These are phyloP conservation scores for Patella ulyssiponensis DNA, from an alignment of 2,888 invertebrate species.

Conservation along the genomic window DNA sequence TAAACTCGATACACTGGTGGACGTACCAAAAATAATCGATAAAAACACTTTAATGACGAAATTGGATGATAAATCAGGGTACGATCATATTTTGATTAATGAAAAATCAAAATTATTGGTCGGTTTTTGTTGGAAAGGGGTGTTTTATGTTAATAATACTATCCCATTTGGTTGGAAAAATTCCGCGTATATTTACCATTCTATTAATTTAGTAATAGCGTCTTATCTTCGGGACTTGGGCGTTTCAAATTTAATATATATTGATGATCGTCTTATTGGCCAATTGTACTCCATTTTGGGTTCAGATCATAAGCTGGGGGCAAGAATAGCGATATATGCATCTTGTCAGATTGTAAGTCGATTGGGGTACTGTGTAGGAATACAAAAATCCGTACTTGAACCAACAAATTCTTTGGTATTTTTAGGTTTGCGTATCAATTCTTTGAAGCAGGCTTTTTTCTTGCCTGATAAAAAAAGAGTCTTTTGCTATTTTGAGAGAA, in stretches of 20 bases:
- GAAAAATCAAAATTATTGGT: constrained; percentile 22
- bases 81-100: constrained; percentile 29
- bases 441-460: background rate
- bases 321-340: background rate
- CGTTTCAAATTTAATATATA: constrained; percentile 14
- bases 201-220: background rate
- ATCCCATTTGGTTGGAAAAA: constrained; percentile 33
- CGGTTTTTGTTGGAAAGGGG: constrained; percentile 31
- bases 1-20: constrained; percentile 26
- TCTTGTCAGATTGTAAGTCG: constrained; percentile 27
- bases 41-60: constrained; percentile 18
- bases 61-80: constrained; percentile 34
- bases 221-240: background rate
- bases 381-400: constrained; percentile 23
- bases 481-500: background rate
- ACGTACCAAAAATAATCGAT: constrained; percentile 27
- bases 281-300: background rate
- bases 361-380: constrained; percentile 27
- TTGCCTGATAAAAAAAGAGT: background rate
- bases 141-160: constrained; percentile 28
- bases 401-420: background rate
- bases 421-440: constrained; percentile 13
- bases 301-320: background rate
- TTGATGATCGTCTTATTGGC: constrained; percentile 27
- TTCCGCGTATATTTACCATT: background rate